Base-by-base conservation (phyloP, 2,888 invertebrate species). In the Andrena fulva region DNA sequence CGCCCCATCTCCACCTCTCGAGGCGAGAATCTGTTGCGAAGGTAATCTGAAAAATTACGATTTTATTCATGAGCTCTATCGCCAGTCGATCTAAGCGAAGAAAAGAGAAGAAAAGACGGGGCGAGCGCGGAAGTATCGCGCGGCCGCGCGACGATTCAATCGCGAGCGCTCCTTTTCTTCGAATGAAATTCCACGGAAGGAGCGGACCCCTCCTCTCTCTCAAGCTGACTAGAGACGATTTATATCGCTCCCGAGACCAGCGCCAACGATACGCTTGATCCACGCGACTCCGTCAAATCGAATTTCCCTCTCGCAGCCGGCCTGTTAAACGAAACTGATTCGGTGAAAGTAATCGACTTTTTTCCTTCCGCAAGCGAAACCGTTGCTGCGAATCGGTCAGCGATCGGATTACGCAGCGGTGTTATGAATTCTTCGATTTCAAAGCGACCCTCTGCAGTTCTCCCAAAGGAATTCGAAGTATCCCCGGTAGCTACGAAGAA, bases 11-110 rank as follows among this genome's bases (percentile, higher is more conserved):
- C 70, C 56, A 50, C 76, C 78, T 20, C 79, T 20, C 24, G 33
- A 68, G 68, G 59, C 64, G 70, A 79, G 84, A 89, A 87, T 88
- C 87, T 80, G 83, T 87, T 88, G 86, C 82, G 86, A 88, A 88
- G 83, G 89, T 88, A 90, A 90, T 90, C 89, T 91, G 91, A 92
- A 91, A 92, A 92, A 93, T 91, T 90, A 91, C 91, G 89, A 89
- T 92, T 93, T 93, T 92, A 93, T 93, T 93, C 92, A 93, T 92
- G 92, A 92, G 87, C 73, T 80, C 89, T 89, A 90, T 91, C 91
- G 33, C 88, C 81, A 89, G 89, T 85, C 89, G 89, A 90, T 91
- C 89, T 82, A 63, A 66, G 64, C 42, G 69, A 16, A 66, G 69
- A 16, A 66, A 52, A 42, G 77, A 60, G 31, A 27, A 68, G 73